Evolutionary conservation across 2,888 invertebrate genomes (phyloP).

Genomic region (Gisinianus flammeolus): DNA sequence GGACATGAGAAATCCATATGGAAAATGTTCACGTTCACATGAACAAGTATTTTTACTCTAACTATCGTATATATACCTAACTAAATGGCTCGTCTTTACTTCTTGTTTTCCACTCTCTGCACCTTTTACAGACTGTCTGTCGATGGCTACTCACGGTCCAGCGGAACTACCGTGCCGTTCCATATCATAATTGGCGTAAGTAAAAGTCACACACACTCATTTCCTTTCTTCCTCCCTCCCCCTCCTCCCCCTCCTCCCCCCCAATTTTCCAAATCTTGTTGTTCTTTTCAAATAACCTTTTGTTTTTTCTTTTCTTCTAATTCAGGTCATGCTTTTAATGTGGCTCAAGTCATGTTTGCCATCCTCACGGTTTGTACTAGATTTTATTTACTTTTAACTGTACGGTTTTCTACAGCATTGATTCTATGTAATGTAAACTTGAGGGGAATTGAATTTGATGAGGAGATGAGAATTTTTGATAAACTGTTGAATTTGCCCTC

Average conservation of each 20-base stretch:
- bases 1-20: background rate
- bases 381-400: background rate
- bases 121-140: conserved; percentile 62
- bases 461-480: background rate
- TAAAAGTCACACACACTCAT: background rate
- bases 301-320: background rate
- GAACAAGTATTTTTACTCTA: too few species aligned
- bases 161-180: conserved; percentile 66
- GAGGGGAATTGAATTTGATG: background rate
- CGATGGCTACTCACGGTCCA: conserved; percentile 65
- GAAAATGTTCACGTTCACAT: too few species aligned
- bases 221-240: background rate
- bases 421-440: too few species aligned
- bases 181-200: conserved; percentile 67
- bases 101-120: background rate
- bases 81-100: conserved; percentile 17
- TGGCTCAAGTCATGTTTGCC: conserved; percentile 66
- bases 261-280: background rate
- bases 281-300: background rate
- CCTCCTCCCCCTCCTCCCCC: background rate
- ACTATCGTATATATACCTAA: too few species aligned
- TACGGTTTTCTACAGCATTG: background rate
- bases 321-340: conserved; percentile 65
- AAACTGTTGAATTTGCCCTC: background rate
- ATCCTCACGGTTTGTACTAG: conserved; percentile 62